These are phyloP conservation scores for Columbina picui DNA, from an alignment of 2,113 vertebrate genomes.

Conservation along the genomic window DNA sequence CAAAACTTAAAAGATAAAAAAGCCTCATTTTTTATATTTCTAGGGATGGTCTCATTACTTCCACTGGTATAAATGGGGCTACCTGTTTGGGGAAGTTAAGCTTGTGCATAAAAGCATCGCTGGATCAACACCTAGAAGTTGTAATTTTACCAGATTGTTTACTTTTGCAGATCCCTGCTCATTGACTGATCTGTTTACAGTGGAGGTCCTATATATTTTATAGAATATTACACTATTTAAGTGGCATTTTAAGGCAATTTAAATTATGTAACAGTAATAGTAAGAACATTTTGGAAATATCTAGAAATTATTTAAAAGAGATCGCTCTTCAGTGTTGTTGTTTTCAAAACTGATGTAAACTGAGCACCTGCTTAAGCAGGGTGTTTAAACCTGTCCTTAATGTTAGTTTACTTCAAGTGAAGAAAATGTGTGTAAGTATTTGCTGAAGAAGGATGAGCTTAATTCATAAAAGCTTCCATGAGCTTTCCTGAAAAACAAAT, in stretches of 20 bases:
- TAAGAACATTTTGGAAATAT: not conserved
- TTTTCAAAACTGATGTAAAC: not conserved
- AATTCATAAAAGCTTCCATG: not conserved
- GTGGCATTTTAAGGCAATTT: not conserved
- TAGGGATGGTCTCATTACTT: not conserved
- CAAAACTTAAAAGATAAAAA: not conserved
- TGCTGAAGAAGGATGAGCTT: not conserved
- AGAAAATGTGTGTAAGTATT: not conserved
- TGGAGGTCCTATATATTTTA: not conserved
- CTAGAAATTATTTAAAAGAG: not conserved
- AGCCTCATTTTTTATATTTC: not conserved
- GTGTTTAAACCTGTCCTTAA: not conserved
- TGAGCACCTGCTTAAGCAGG: not conserved
- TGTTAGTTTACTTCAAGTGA: not conserved
- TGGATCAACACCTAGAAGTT: not conserved
- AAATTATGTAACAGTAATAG: not conserved
- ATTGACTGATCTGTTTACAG: not conserved
- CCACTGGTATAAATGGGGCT: not conserved
- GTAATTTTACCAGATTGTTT: not conserved
- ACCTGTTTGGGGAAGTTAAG: not conserved
- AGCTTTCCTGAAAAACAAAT: not conserved
- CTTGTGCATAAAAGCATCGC: not conserved
- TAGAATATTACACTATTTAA: not conserved
- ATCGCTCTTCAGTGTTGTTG: not conserved
- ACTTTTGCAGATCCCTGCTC: not conserved